phyloP scores from a whole-genome alignment of 92 coral and sea anemone species.

The Porites lobata region DNA sequence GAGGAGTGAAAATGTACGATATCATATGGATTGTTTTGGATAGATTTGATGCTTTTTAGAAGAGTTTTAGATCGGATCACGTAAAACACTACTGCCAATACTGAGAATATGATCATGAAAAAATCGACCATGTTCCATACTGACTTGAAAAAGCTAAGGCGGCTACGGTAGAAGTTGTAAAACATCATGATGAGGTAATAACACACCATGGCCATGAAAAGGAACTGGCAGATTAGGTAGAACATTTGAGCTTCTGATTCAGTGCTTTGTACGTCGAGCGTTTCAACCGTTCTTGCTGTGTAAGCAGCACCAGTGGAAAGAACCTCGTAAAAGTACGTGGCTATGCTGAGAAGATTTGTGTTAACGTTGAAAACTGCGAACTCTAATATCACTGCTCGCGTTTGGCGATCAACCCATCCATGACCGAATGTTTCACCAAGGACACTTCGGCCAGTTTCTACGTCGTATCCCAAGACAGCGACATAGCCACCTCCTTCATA shows the following conservation, averaged over 20 bases:
- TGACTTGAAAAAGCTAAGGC: constrained; percentile 29
- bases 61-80: constrained; percentile 32
- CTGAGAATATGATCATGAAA: constrained; percentile 29
- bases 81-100: constrained; percentile 33
- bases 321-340: constrained; percentile 52
- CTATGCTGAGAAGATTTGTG: constrained; percentile 39
- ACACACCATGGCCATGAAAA: constrained; percentile 51
- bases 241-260: constrained; percentile 52
- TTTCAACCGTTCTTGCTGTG: constrained; percentile 24
- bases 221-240: constrained; percentile 51
- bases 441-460: constrained; percentile 21
- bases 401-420: constrained; percentile 58
- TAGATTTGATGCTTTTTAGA: constrained; percentile 27
- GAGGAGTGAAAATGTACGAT: constrained; percentile 55
- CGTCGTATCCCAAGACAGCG: constrained; percentile 51
- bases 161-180: constrained; percentile 30
- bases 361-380: constrained; percentile 53
- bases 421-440: constrained; percentile 17
- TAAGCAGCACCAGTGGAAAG: constrained; percentile 45
- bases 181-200: constrained; percentile 34
- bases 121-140: constrained; percentile 61
- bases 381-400: constrained; percentile 53
- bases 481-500: constrained; percentile 58
- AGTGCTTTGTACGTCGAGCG: constrained; percentile 50
- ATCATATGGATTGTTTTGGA: constrained; percentile 46